Evolutionary conservation across 1,140 invertebrate species (phyloP).

Genomic region (Drosophila melanica): DNA sequence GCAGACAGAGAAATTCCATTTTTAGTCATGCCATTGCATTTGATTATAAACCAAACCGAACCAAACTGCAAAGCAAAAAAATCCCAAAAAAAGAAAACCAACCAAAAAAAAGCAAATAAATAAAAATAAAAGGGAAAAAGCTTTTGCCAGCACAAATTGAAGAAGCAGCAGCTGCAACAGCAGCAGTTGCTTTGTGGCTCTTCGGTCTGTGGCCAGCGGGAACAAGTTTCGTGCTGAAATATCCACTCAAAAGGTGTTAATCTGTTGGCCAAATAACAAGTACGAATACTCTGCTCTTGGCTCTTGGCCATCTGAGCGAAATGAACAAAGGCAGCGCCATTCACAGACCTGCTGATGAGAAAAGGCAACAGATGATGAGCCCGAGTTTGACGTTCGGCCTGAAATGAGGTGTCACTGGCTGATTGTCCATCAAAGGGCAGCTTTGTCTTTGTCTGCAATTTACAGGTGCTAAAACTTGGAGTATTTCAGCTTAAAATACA

Average conservation of each 20-base stretch:
- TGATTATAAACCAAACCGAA: constrained; percentile 59
- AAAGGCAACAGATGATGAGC: constrained; percentile 5
- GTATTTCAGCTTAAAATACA: not conserved
- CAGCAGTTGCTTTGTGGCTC: not conserved
- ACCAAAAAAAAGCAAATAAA: not conserved
- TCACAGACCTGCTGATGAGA: not conserved
- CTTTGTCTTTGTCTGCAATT: constrained; percentile 30
- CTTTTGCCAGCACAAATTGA: constrained; percentile 13
- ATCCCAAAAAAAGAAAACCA: constrained; percentile 3
- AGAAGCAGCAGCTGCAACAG: not conserved
- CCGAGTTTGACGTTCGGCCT: constrained; percentile 13
- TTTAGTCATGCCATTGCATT: constrained; percentile 81
- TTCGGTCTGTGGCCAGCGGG: not conserved
- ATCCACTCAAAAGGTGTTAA: constrained; percentile 67
- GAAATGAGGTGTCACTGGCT: constrained; percentile 35
- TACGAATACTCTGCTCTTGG: constrained; percentile 28
- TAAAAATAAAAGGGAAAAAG: constrained; percentile 24
- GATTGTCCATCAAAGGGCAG: constrained; percentile 34
- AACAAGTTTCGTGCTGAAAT: constrained; percentile 54
- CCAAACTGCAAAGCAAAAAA: constrained; percentile 3
- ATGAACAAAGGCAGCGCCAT: constrained; percentile 36
- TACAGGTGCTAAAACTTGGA: constrained; percentile 7
- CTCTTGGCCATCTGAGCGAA: constrained; percentile 14
- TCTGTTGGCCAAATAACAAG: constrained; percentile 63
- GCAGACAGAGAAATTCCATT: constrained; percentile 78